These are phyloP conservation scores for Sebastes dallii DNA, from an alignment of 2,797 vertebrate genomes.

Conservation along the genomic window DNA sequence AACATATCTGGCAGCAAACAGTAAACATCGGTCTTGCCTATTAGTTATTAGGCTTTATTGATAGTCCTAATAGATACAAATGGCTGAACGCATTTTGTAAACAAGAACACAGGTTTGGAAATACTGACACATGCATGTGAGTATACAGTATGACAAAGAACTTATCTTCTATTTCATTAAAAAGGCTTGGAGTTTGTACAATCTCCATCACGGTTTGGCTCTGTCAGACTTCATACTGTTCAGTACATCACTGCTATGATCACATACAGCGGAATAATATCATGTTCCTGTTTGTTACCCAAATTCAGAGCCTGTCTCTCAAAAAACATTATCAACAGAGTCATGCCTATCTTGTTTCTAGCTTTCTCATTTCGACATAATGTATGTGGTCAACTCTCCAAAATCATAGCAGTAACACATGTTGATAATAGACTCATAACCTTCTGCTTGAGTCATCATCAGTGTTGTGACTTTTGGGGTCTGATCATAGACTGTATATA, in stretches of 20 bases:
- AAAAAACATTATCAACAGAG: constrained; percentile 1
- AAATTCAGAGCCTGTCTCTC: constrained; percentile 1
- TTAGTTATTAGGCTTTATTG: constrained; percentile 38
- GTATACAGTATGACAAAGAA: constrained; percentile 1
- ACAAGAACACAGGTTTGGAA: constrained; percentile 3
- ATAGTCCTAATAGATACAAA: constrained; percentile 31
- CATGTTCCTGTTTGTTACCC: constrained; percentile 4
- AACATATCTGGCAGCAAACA: constrained; percentile 45
- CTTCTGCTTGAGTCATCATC: background rate
- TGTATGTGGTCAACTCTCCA: background rate
- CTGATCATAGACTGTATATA: background rate
- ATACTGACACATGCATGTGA: background rate
- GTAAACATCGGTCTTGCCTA: constrained; percentile 20
- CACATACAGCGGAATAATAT: constrained; percentile 9
- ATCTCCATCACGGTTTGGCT: constrained; percentile 17
- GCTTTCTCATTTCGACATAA: constrained; percentile 9
- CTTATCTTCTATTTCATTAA: constrained; percentile 14
- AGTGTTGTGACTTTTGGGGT: background rate
- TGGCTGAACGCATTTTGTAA: constrained; percentile 17
- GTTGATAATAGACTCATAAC: background rate
- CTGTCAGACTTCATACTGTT: constrained; percentile 12
- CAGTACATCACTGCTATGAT: constrained; percentile 20
- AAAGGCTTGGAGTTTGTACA: constrained; percentile 9
- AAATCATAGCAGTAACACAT: constrained; percentile 6
- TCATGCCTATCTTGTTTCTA: constrained; percentile 15